These are phyloP conservation scores for Nothoprocta pentlandii DNA, from an alignment of 2,113 vertebrate species.

Conservation along the genomic window DNA sequence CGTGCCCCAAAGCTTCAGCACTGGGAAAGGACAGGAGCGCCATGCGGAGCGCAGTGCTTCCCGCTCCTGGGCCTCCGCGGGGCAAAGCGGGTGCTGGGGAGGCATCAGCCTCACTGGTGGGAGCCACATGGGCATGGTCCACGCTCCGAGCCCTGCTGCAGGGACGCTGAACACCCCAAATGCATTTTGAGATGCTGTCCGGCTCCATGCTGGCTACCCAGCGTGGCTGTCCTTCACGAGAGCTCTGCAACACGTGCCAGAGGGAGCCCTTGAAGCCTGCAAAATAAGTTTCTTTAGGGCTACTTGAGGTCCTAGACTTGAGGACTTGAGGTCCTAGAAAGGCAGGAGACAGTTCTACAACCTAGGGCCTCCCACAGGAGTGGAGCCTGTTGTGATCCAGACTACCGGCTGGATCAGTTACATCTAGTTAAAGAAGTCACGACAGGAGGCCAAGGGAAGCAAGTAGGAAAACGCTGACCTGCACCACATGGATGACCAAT, in stretches of 20 bases:
- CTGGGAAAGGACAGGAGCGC: background rate
- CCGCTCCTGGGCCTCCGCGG: too few species aligned
- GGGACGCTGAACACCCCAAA: background rate
- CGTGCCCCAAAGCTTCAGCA: background rate
- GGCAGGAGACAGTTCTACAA: background rate
- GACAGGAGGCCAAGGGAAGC: background rate
- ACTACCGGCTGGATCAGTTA: background rate
- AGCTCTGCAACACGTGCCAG: background rate
- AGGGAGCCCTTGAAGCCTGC: rapidly evolving
- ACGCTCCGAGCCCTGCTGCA: background rate
- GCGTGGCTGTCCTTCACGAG: background rate
- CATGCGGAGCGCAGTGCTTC: background rate
- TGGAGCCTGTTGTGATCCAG: background rate
- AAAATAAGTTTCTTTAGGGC: background rate
- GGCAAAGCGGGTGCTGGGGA: background rate
- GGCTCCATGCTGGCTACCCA: background rate
- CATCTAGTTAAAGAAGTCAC: background rate
- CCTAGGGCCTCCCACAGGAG: background rate
- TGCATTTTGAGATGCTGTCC: background rate
- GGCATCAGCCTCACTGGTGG: background rate
- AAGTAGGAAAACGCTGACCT: background rate
- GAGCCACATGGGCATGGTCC: background rate
- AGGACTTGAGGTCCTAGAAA: background rate
- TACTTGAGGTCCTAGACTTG: background rate
- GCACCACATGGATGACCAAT: background rate